A percentile compares a stretch with the other conserved stretches of the same genome.
These are phyloP conservation scores for Drosophila nigricruria DNA, from an alignment of 2,888 invertebrate genomes.

Conservation along the genomic window DNA sequence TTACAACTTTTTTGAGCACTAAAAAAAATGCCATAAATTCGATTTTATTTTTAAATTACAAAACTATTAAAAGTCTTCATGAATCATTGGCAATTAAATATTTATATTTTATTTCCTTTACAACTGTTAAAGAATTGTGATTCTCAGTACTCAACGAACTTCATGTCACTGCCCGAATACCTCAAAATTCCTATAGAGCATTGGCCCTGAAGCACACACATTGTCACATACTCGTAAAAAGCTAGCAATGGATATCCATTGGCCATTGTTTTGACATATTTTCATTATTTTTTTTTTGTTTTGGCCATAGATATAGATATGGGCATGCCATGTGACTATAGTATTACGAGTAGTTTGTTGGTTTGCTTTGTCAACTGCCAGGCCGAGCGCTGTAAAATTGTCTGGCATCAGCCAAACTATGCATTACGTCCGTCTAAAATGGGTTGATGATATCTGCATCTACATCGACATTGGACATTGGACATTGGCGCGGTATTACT, in stretches of 20 bases:
- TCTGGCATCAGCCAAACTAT: slow-evolving; percentile 55
- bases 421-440: slow-evolving; percentile 45
- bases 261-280: slow-evolving; percentile 25
- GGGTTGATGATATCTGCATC: slow-evolving; percentile 31
- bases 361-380: slow-evolving; percentile 40
- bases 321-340: background rate
- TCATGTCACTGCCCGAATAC: background rate
- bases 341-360: slow-evolving; percentile 22
- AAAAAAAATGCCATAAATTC: background rate
- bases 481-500: slow-evolving; percentile 49
- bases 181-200: background rate
- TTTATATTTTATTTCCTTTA: background rate
- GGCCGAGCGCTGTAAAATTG: slow-evolving; percentile 27
- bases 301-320: background rate
- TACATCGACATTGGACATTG: slow-evolving; percentile 36
- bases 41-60: background rate
- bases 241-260: slow-evolving; percentile 7
- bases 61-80: background rate
- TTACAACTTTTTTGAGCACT: background rate
- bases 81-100: background rate
- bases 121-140: too few relatives aligned
- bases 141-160: background rate
- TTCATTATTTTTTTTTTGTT: slow-evolving; percentile 10
- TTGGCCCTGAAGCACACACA: slow-evolving; percentile 12
- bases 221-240: slow-evolving; percentile 23